Conservation (phyloP, 2,113 vertebrate species). For the Petaurus breviceps region DNA sequence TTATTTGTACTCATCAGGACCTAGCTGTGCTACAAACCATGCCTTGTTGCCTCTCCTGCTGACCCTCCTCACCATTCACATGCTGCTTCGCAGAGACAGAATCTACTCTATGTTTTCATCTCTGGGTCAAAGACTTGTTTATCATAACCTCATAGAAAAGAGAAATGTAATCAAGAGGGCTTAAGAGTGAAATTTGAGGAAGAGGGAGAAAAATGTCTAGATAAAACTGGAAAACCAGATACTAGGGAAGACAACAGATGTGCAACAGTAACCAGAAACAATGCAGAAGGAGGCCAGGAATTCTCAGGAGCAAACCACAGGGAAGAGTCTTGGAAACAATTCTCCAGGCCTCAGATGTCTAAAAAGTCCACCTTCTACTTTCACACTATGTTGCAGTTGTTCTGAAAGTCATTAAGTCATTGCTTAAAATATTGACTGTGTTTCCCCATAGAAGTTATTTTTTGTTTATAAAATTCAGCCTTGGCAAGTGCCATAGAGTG, state of each 20-base stretch:
- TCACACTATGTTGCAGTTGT: not conserved
- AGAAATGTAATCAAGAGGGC: not conserved
- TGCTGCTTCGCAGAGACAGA: not conserved
- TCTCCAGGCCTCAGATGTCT: not conserved
- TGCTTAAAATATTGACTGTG: not conserved
- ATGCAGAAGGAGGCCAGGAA: not conserved
- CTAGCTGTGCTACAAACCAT: not conserved
- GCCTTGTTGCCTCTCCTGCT: not conserved
- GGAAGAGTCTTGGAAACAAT: not conserved
- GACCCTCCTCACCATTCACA: not conserved
- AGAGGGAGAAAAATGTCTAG: not conserved
- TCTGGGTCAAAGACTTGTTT: not conserved
- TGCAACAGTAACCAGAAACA: not conserved
- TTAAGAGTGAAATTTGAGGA: not conserved
- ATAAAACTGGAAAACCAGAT: not conserved
- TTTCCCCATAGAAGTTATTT: not conserved
- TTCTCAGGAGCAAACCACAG: not conserved
- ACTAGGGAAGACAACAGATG: not conserved
- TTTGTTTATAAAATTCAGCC: not conserved
- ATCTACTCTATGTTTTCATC: not conserved
- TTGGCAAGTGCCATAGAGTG: not conserved
- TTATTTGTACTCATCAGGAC: not conserved
- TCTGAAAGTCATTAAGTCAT: not conserved
- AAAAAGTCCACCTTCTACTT: not conserved
- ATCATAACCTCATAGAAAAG: not conserved